Base-by-base conservation (phyloP, 2,113 vertebrate genomes). In the Perccottus glenii region DNA sequence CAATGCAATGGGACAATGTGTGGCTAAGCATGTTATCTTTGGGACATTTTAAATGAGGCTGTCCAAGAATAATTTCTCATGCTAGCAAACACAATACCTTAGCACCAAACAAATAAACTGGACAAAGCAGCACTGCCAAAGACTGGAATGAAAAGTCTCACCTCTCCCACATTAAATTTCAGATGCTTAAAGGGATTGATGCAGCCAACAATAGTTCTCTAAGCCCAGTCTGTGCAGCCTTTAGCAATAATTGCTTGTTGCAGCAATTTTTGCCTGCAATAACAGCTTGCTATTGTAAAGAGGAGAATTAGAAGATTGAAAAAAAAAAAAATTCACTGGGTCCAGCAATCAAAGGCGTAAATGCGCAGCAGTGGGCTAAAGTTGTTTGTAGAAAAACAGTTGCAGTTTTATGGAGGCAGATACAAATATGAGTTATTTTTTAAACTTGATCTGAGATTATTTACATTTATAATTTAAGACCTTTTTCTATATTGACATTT, bases 161-260 rank as follows among this genome's bases (percentile, higher is more conserved):
- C 78, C 82, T 87, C 87, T 81, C 64, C 73, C 77, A 73, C 80
- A 68, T 77, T 86, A 79, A 77, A 80, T 85, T 78, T 87, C 81
- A 85, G 81, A 82, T 86, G 76, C 75, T 82, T 86, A 68, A 77
- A 83, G 64, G 80, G 70, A 73, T 64, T 78, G 77, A 78, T 77
- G 76, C 65, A 78, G 70, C 68, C 63, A 79, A 87, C 82, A 86
- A 89, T 88, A 87, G 83, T 78, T 85, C 49, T 75, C 80, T 85
- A 82, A 74, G 70, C 81, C 77, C 47, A 70, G 77, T 75, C 45
- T 80, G 50, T 67, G 55, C 75, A 82, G 63, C 43, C 73, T 77
- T 85, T 79, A 64, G 75, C 78, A 57, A 74, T 90, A 88, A 92
- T 87, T 89, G 87, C 90, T 87, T 80, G 78, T 79, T 77, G 83